Conservation (phyloP, 2,888 invertebrate genomes). For the Blomia tropicalis region DNA sequence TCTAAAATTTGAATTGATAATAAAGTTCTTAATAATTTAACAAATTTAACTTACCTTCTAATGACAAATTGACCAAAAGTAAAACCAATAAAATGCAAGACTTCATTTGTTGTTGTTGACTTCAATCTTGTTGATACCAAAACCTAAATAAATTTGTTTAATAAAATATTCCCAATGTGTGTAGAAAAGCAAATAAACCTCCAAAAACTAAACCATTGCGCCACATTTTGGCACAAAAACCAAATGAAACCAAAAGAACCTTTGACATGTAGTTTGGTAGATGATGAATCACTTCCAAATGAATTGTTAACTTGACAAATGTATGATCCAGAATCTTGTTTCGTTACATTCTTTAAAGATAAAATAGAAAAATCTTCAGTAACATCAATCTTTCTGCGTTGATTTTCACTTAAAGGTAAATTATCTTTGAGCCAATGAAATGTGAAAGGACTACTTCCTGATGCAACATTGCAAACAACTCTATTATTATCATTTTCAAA, state of each 20-base stretch:
- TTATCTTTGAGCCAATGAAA: background rate
- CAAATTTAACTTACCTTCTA: background rate
- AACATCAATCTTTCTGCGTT: constrained; percentile 1
- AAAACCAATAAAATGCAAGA: no score
- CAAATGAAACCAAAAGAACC: background rate
- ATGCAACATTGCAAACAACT: background rate
- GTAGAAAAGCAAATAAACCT: background rate
- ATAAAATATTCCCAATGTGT: background rate
- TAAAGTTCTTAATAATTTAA: background rate
- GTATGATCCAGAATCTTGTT: background rate
- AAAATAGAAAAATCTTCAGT: constrained; percentile 10
- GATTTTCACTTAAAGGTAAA: background rate
- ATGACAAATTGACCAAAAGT: no score
- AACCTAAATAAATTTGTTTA: no score
- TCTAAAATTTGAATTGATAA: background rate
- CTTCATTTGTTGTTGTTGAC: no score
- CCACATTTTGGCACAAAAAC: background rate
- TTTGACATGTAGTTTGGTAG: background rate
- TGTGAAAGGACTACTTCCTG: background rate
- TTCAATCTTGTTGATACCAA: no score
- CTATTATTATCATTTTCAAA: background rate
- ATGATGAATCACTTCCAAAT: background rate
- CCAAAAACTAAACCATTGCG: background rate
- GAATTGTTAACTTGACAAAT: background rate
- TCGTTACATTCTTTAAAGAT: background rate